Base-by-base conservation (phyloP, 2,113 vertebrate genomes). In the Butorides virescens region DNA sequence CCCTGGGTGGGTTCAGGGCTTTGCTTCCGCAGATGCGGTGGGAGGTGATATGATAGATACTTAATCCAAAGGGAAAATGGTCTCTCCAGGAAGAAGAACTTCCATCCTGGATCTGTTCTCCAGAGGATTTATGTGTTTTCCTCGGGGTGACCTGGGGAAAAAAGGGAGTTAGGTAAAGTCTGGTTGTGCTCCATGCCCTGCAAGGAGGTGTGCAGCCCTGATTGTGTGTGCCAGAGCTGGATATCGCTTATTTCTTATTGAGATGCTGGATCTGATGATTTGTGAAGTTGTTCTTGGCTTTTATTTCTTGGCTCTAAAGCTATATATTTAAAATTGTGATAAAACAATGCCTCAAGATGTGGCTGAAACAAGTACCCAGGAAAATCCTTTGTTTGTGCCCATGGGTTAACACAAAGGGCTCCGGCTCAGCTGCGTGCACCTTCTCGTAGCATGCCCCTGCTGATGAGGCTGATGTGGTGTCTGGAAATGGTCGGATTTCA, bases 271-370 rank as follows among this genome's bases (percentile, higher is more conserved):
- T 5, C 7, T 74, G 74, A n/a, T 62, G 44, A 59, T 50, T 30
- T 4, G 32, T 5, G 1, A 36, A 85, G 16, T 42, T 20, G 9
- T 79, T 4, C 30, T 34, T 39, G 10, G 3, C 1, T 91, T 66
- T 39, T 59, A 36, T 26, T 42, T 36, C 21, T 68, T 67, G 12
- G 13, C n/a, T n/a, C 63, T 3, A 13, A 71, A 56, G 8, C 32
- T 36, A 0, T 27, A 26, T 29, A 9, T 36, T 78, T 25, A 8
- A 52, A 74, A 32, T 22, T 4, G 4, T 0, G 0, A 14, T 52
- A 5, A 55, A 73, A 47, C 14, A 17, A 0, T 4, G 58, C 18
- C 73, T 61, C 47, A 65, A 13, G 5, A 2, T 0, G 22, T 7
- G 13, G 3, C 34, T 39, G 44, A 17, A 20, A 1, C 9, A 13